Conservation (phyloP, 1,140 invertebrate species). For the Zophobas morio region DNA sequence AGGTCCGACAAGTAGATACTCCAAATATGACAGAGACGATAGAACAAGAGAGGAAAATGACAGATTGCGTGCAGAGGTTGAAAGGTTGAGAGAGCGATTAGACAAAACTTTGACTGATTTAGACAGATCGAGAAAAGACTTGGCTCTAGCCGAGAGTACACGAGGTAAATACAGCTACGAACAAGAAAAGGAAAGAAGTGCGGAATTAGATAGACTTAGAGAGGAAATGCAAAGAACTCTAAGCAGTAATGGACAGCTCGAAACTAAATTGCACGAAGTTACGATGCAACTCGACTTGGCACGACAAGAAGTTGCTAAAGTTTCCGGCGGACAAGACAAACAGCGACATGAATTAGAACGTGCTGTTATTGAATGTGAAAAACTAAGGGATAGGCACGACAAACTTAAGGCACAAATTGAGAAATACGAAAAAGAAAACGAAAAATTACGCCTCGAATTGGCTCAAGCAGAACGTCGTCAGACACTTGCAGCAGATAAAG, state of each 20-base stretch:
- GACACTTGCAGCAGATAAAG: conserved; percentile 74
- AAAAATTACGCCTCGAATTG: conserved; percentile 79
- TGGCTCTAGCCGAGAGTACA: conserved; percentile 82
- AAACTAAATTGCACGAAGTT: conserved; percentile 83
- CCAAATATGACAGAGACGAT: conserved; percentile 84
- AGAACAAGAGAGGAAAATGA: conserved; percentile 85
- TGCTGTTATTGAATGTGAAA: conserved; percentile 88
- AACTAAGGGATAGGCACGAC: conserved; percentile 86
- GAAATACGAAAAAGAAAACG: conserved; percentile 81
- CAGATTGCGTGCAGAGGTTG: conserved; percentile 84
- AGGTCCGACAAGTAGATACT: conserved; percentile 77
- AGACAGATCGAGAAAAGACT: conserved; percentile 81
- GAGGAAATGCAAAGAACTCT: conserved; percentile 81
- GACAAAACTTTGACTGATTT: conserved; percentile 86
- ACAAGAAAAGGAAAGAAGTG: conserved; percentile 85
- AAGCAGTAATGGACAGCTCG: conserved; percentile 77
- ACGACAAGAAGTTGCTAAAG: conserved; percentile 83
- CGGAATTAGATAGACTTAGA: conserved; percentile 75
- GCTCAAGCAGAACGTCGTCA: conserved; percentile 78
- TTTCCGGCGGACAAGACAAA: conserved; percentile 80
- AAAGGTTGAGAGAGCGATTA: conserved; percentile 85
- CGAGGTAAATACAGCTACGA: conserved; percentile 91
- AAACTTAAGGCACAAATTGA: conserved; percentile 81
- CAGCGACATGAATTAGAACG: conserved; percentile 83
- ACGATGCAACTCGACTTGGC: conserved; percentile 85